These are phyloP conservation scores for Zosterops hypoxanthus DNA, from an alignment of 2,113 vertebrate species.

Conservation along the genomic window DNA sequence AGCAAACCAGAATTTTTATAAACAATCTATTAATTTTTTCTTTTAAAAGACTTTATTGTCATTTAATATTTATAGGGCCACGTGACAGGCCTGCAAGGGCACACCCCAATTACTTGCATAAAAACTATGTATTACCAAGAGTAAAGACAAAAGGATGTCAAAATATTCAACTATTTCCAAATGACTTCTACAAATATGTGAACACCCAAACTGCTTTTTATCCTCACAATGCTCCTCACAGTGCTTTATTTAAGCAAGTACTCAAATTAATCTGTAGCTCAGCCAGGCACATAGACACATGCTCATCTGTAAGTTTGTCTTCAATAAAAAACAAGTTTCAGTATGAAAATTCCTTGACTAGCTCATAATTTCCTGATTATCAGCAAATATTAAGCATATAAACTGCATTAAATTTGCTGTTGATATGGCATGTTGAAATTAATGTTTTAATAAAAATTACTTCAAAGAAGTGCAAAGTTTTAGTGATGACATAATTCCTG, in stretches of 20 bases:
- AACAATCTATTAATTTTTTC: background rate
- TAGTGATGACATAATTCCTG: background rate
- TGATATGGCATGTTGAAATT: background rate
- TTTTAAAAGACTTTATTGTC: background rate
- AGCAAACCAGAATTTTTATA: background rate
- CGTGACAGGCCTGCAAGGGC: background rate
- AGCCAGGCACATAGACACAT: background rate
- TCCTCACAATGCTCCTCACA: background rate
- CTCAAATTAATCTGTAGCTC: background rate
- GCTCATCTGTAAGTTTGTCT: background rate
- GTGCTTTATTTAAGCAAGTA: background rate
- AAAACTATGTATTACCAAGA: background rate
- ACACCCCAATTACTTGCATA: background rate
- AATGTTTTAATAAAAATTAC: background rate
- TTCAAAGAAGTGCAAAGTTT: background rate
- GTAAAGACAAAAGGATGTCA: background rate
- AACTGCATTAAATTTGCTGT: background rate
- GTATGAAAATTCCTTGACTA: background rate
- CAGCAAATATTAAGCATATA: background rate
- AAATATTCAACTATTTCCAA: background rate
- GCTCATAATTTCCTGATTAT: background rate
- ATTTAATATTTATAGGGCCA: background rate
- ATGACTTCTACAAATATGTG: background rate
- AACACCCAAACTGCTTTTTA: background rate
- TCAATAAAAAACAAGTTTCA: background rate